Conservation (phyloP, 2,113 vertebrate genomes). For the Phalacrocorax pelagicus region DNA sequence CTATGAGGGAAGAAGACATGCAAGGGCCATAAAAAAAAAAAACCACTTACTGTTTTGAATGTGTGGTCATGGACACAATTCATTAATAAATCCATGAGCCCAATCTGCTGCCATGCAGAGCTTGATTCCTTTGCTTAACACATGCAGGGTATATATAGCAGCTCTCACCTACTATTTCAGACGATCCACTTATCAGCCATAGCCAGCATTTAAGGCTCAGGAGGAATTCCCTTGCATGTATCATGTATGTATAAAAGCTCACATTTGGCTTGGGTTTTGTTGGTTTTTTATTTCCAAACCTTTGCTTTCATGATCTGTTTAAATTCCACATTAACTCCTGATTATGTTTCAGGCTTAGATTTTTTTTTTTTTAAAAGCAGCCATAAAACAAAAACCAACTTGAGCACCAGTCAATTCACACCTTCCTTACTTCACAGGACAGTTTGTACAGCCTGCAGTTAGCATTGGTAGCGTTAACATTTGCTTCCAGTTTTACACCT, state of each 20-base stretch:
- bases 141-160: background rate
- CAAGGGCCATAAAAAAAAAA: background rate
- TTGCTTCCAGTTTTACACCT: background rate
- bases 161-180: background rate
- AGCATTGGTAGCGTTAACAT: background rate
- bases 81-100: background rate
- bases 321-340: background rate
- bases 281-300: background rate
- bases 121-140: background rate
- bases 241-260: background rate
- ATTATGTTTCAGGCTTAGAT: background rate
- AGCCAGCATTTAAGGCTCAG: background rate
- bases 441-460: background rate
- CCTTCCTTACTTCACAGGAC: background rate
- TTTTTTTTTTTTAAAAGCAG: background rate
- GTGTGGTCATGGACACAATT: background rate
- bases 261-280: background rate
- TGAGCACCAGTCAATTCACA: fast-evolving
- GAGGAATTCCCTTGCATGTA: background rate
- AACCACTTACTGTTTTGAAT: background rate
- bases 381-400: background rate
- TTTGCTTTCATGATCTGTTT: background rate
- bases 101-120: background rate
- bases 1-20: background rate
- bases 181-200: background rate